Evolutionary conservation across 2,113 vertebrate genomes (phyloP).

Genomic region (Chelonoidis abingdonii): DNA sequence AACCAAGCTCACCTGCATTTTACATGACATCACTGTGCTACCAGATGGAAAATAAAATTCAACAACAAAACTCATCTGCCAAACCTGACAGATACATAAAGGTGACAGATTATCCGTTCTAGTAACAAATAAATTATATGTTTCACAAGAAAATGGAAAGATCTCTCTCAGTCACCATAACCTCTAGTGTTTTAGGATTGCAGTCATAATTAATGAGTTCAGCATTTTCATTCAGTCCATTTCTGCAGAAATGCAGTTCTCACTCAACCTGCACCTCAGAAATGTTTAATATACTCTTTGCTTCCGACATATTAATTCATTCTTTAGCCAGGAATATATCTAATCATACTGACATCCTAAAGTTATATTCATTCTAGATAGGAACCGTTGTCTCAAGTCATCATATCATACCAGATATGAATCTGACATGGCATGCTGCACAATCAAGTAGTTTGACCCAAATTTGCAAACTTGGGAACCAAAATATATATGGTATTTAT

Average conservation of each 20-base stretch:
- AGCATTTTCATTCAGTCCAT: conserved; percentile 4
- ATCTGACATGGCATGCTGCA: background rate
- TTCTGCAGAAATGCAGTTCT: conserved; percentile 31
- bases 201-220: background rate
- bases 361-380: background rate
- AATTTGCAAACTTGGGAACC: background rate
- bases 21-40: conserved; percentile 72
- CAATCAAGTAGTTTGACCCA: background rate
- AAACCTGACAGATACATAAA: conserved; percentile 59
- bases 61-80: conserved; percentile 71
- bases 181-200: background rate
- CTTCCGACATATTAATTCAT: conserved; percentile 1
- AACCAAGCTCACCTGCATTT: conserved; percentile 32
- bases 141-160: conserved; percentile 19
- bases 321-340: background rate
- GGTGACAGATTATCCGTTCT: conserved; percentile 65
- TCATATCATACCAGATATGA: rapidly evolving
- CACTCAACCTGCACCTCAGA: background rate
- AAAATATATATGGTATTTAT: background rate
- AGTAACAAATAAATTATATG: conserved; percentile 26
- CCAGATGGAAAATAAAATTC: conserved; percentile 77
- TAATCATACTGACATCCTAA: background rate
- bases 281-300: background rate
- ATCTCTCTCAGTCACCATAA: background rate
- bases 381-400: background rate